Percentiles rank a stretch among this genome's conserved stretches.
Evolutionary conservation across 2,113 vertebrate genomes (phyloP).

Genomic region (Labeo rohita): DNA sequence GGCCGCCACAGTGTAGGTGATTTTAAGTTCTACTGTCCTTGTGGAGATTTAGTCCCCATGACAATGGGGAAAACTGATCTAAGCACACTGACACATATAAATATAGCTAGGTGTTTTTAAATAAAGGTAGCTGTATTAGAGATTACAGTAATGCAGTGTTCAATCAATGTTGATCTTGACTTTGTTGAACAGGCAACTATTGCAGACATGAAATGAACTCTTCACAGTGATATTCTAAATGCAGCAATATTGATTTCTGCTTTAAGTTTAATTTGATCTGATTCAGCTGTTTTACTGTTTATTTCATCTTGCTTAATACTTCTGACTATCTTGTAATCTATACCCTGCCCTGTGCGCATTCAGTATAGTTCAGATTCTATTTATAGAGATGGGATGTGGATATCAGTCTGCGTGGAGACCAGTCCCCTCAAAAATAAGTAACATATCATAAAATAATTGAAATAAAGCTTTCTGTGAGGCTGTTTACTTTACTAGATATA

Average conservation of each 20-base stretch:
- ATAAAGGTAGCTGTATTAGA: background rate
- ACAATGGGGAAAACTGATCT: background rate
- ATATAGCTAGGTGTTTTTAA: background rate
- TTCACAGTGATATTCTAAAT: constrained; percentile 16
- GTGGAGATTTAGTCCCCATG: background rate
- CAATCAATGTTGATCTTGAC: background rate
- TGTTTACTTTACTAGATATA: background rate
- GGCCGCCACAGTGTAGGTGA: no score
- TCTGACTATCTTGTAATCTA: background rate
- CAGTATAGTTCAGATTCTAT: background rate
- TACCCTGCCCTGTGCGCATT: background rate
- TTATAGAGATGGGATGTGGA: background rate
- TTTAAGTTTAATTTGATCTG: constrained; percentile 22
- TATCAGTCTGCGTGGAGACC: background rate
- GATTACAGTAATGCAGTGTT: background rate
- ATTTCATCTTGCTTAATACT: constrained; percentile 5
- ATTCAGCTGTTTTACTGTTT: constrained; percentile 10
- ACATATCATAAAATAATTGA: background rate
- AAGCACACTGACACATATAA: background rate
- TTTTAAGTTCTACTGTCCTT: background rate
- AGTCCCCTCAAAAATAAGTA: background rate
- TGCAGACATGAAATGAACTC: background rate
- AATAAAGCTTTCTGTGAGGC: background rate
- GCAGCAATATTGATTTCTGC: constrained; percentile 26
- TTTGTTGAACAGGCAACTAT: background rate